Evolutionary conservation across 2,888 invertebrate genomes (phyloP), one percentile per base, ranked within the genome.

Genomic region (Amphipoea oculea): DNA sequence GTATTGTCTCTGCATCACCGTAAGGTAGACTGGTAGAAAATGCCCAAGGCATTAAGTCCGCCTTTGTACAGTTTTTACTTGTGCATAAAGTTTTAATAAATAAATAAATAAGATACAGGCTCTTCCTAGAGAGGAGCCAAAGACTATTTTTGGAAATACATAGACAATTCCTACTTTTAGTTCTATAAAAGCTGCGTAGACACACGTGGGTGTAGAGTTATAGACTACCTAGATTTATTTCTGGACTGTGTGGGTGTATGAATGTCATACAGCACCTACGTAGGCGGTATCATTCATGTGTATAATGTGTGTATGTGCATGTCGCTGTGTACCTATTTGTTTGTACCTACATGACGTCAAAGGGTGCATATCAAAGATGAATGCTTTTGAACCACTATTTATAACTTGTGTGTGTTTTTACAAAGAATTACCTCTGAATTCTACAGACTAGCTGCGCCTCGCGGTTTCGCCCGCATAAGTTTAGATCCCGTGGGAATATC

Each of bases 241-340:
- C 12, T 69, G 12, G 9, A 68, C 0, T 4, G 12, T 23, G 67
- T 67, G 79, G 79, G 79, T 12, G 79, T 79, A 57, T 67, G 79
- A 57, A 57, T 29, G 67, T 40, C 45, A 48, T 1, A 65, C 36
- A 40, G 9, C n/a, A 29, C 11, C 4, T 69, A 42, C 54, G 78
- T 65, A 45, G 54, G 63, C 17, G 29, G 63, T 12, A 63, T 29
- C 63, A n/a, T 36, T 65, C 17, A 12, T 20, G 51, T 20, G n/a
- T n/a, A 29, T 36, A 29, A 54, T 29, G 36, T 29, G 36, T 36
- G 36, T 36, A 36, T 36, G 36, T 3, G 40, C 45, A 4, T 66
- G 79, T 57, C n/a, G 1, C 54, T 48, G 66, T 48, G 54, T 36
- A n/a, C n/a, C n/a, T n/a, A 11, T 45, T 12, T 29, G 20, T 69